Base-by-base conservation (phyloP, 1,140 invertebrate species). In the Ganaspis sp. region DNA sequence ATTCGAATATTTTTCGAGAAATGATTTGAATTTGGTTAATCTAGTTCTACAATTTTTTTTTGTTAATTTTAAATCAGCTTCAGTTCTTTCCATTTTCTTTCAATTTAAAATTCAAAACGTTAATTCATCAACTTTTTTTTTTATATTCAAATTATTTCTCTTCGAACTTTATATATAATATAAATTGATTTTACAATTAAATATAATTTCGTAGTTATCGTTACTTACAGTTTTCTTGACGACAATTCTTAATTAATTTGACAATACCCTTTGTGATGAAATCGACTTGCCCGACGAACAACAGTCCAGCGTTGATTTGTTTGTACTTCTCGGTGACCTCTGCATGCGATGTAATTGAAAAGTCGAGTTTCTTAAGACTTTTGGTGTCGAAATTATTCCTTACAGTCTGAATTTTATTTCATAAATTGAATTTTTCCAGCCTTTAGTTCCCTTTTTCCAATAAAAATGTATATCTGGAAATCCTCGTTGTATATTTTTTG, bases 21-120 rank as follows among this genome's bases (percentile, higher is more conserved):
- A 49, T 49, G 45, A 49, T 49, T 49, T 49, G 45, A 49, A 49
- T 49, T 49, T 49, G 1, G 45, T 49, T 4, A 49, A n/a, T 49
- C 45, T 49, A 49, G 45, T 49, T n/a, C 15, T 49, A 49, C n/a
- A 49, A 49, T 49, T 49, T 49, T n/a, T 45, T 49, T 49, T 49
- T 49, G 15, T n/a, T 49, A 49, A 49, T n/a, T 17, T 49, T n/a
- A 17, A 17, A 49, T n/a, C 4, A 1, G 12, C 45, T 49, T 49
- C 45, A 45, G 45, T 49, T n/a, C n/a, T n/a, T 49, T 49, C 45
- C 45, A 49, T 49, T 49, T 3, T 34, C 6, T n/a, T 49, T 49
- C 15, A 40, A 45, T 12, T 45, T 45, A n/a, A 45, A 45, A n/a
- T 49, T 49, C 8, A 5, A 49, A 49, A 45, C 40, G 40, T 3